These are phyloP conservation scores for Epinephelus cyanopodus DNA, from an alignment of 2,113 vertebrate species.

Conservation along the genomic window DNA sequence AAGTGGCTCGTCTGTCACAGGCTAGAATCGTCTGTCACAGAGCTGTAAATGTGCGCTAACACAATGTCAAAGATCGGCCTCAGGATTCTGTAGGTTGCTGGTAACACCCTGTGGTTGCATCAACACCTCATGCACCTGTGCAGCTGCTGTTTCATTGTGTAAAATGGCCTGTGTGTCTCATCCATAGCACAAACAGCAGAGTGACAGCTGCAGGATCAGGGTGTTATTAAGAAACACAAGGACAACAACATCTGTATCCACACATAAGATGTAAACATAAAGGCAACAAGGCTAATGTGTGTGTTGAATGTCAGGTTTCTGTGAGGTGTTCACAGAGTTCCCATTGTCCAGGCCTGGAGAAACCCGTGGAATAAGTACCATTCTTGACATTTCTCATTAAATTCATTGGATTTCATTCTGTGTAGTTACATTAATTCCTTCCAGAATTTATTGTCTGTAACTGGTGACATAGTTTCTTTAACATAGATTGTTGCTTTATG, in stretches of 20 bases:
- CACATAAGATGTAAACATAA: background rate
- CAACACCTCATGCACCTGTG: background rate
- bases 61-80: constrained; percentile 44
- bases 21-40: constrained; percentile 67
- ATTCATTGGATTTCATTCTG: too few relatives aligned
- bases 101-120: background rate
- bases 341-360: too few relatives aligned
- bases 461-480: too few relatives aligned
- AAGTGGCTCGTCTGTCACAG: constrained; percentile 40
- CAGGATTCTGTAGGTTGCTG: constrained; percentile 33
- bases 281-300: background rate
- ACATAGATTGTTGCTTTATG: too few relatives aligned
- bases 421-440: too few relatives aligned
- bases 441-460: too few relatives aligned
- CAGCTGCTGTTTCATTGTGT: background rate
- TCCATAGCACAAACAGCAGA: background rate
- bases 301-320: background rate
- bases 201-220: background rate
- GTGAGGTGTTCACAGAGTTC: background rate
- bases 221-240: background rate
- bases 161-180: background rate
- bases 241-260: background rate
- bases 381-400: too few relatives aligned
- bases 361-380: too few relatives aligned
- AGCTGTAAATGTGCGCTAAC: constrained; percentile 19